Percentiles rank a stretch among this genome's conserved stretches.
These are phyloP conservation scores for Scaptomyza parva DNA, from an alignment of 2,888 invertebrate species.

Conservation along the genomic window DNA sequence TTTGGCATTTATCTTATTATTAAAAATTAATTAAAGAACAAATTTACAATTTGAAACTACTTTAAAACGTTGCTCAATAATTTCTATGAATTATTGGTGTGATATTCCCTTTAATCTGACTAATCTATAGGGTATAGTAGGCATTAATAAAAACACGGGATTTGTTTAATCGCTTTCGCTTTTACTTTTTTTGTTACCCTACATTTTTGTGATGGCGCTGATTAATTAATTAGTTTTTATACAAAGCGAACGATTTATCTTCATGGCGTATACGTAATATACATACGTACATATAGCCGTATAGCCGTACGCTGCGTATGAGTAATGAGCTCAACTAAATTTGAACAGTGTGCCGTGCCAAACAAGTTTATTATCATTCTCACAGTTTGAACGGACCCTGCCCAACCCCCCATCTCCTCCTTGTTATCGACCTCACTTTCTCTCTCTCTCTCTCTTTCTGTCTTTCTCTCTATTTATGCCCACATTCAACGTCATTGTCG, in stretches of 20 bases:
- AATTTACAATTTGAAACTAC: too few species aligned
- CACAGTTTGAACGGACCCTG: conserved; percentile 2
- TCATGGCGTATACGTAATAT: conserved; percentile 50
- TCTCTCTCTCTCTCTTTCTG: conserved; percentile 5
- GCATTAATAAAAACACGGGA: not conserved
- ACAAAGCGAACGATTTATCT: conserved; percentile 63
- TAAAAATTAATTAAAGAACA: too few species aligned
- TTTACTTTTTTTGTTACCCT: not conserved
- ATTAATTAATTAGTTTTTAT: conserved; percentile 70
- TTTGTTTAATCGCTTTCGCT: not conserved
- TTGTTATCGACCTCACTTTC: too few species aligned
- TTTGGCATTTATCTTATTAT: not conserved
- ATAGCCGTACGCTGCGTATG: conserved; percentile 60
- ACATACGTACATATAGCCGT: conserved; percentile 6
- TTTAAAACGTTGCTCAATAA: not conserved
- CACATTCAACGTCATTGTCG: conserved; percentile 30
- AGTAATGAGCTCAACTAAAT: conserved; percentile 66
- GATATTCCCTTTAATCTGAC: not conserved
- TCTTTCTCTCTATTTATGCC: conserved; percentile 5
- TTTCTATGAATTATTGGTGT: not conserved
- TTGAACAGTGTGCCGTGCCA: conserved; percentile 13
- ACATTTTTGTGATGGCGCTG: conserved; percentile 28
- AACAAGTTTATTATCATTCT: conserved; percentile 41
- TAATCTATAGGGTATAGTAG: conserved; percentile 3
- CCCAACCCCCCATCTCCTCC: too few species aligned